These are phyloP conservation scores for Euplagia quadripunctaria DNA, from an alignment of 2,888 invertebrate genomes.

Conservation along the genomic window DNA sequence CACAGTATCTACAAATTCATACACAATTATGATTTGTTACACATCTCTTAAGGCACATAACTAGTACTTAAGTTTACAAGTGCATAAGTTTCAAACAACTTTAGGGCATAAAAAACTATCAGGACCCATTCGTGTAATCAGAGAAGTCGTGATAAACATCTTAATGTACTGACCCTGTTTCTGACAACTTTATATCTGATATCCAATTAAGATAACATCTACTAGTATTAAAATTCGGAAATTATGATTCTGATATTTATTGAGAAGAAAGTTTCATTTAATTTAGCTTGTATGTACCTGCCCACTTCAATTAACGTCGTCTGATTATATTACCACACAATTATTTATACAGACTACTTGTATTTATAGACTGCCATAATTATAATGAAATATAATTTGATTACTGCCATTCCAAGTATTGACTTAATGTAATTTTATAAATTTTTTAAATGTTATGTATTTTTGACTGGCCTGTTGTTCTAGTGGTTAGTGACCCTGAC, in stretches of 20 bases:
- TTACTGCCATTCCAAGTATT: background rate
- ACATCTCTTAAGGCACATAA: background rate
- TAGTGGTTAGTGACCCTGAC: no score
- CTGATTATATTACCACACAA: background rate
- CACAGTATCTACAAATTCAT: background rate
- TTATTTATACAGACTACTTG: background rate
- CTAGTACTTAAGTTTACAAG: background rate
- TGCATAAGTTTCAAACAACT: background rate
- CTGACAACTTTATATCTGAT: slow-evolving; percentile 13
- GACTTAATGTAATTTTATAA: no score
- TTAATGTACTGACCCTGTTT: slow-evolving; percentile 12
- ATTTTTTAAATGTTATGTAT: no score
- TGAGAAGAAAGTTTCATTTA: slow-evolving; percentile 14
- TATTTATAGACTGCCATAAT: background rate
- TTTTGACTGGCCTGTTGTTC: no score
- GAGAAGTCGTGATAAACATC: slow-evolving; percentile 1
- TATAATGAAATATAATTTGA: background rate
- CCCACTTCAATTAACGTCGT: background rate
- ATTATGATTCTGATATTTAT: slow-evolving; percentile 20
- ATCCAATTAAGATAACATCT: slow-evolving; percentile 23
- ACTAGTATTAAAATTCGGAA: slow-evolving; percentile 12
- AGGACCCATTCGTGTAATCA: slow-evolving; percentile 5
- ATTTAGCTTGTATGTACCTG: background rate
- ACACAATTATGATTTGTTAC: background rate
- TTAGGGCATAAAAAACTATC: background rate